phyloP scores from a whole-genome alignment of 2,797 vertebrate species.

The Chelidonichthys spinosus region DNA sequence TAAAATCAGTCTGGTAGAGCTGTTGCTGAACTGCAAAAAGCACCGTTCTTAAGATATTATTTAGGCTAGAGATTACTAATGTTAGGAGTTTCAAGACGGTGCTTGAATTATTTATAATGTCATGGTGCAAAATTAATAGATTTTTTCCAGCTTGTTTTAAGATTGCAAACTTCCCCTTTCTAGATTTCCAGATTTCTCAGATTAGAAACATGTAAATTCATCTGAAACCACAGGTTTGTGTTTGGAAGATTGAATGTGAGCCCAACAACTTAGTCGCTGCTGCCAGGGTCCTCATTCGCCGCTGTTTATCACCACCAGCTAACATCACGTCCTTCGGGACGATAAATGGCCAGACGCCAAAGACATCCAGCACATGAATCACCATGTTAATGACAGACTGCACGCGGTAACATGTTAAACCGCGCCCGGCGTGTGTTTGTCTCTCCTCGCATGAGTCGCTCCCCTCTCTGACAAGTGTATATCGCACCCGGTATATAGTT shows the following conservation, averaged over 20 bases:
- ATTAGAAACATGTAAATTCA: conserved; percentile 20
- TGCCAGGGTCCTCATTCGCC: conserved; percentile 54
- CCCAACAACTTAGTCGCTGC: conserved; percentile 45
- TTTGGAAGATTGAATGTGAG: conserved; percentile 41
- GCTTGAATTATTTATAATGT: conserved; percentile 34
- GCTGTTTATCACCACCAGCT: conserved; percentile 45
- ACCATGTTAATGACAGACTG: conserved; percentile 43
- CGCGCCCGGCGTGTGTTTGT: not conserved
- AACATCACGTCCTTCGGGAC: conserved; percentile 33
- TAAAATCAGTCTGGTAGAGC: conserved; percentile 5
- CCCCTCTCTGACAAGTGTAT: conserved; percentile 37
- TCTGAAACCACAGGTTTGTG: conserved; percentile 7
- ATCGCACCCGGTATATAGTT: conserved; percentile 21
- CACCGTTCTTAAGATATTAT: conserved; percentile 28
- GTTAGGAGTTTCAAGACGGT: conserved; percentile 17
- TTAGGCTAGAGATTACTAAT: conserved; percentile 9
- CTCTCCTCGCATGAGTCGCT: conserved; percentile 10
- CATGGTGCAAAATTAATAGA: conserved; percentile 24
- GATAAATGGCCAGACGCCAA: conserved; percentile 41
- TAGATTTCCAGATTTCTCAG: not conserved
- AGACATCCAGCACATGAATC: conserved; percentile 32
- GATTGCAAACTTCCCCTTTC: not conserved
- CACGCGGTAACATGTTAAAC: conserved; percentile 29
- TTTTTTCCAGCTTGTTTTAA: conserved; percentile 11
- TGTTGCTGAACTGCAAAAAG: conserved; percentile 7